Conservation (phyloP, 2,888 invertebrate species). For the Stenichneumon culpator region DNA sequence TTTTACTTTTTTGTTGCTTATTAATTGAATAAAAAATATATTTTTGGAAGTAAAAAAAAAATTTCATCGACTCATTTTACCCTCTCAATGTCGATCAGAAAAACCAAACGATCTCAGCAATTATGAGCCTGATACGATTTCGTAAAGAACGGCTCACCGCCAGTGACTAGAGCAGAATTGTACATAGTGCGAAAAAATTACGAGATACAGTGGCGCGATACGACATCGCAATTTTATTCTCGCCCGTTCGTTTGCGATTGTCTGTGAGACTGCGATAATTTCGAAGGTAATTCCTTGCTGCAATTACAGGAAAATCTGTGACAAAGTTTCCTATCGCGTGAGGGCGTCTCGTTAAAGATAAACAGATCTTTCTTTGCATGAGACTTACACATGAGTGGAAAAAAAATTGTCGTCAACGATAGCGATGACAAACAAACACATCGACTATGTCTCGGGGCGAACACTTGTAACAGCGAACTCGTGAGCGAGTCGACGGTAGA, state of each 20-base stretch:
- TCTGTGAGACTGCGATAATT: slow-evolving; percentile 18
- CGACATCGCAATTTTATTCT: slow-evolving; percentile 22
- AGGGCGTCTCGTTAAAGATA: neutral
- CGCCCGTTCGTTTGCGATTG: neutral
- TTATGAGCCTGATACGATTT: neutral
- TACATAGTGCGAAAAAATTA: slow-evolving; percentile 27
- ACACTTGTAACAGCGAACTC: slow-evolving; percentile 2
- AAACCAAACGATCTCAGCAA: neutral
- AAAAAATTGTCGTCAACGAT: neutral
- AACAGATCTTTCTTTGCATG: slow-evolving; percentile 38
- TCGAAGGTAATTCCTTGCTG: neutral
- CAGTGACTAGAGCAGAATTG: neutral
- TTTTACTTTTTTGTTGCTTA: neutral
- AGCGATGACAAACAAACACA: slow-evolving; percentile 12
- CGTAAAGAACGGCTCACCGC: neutral
- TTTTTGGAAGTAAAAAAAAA: neutral
- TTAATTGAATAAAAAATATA: neutral
- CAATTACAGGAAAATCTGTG: slow-evolving; percentile 19
- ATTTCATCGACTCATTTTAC: neutral
- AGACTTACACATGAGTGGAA: neutral
- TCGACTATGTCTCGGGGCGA: neutral
- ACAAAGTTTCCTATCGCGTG: slow-evolving; percentile 17
- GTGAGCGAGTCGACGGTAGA: neutral
- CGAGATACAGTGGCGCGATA: slow-evolving; percentile 39
- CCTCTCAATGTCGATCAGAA: neutral